phyloP scores from a whole-genome alignment of 2,888 invertebrate species.

The Cerastis rubricosa region DNA sequence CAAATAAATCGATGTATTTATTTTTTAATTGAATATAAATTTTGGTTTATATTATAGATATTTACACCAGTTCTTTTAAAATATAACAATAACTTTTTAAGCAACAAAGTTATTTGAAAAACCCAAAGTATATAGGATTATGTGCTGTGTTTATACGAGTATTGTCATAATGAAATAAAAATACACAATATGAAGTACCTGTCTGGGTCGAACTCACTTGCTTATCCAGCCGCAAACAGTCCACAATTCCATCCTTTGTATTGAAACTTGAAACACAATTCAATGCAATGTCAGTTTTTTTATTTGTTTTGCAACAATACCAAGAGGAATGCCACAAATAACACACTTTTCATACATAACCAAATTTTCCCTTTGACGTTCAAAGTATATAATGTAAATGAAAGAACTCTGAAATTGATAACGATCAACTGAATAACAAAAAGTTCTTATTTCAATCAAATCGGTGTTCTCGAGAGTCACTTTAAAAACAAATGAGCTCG shows the following conservation, averaged over 20 bases:
- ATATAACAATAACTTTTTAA: too few relatives aligned
- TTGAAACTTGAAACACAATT: background rate
- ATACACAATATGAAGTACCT: too few relatives aligned
- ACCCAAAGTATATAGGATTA: too few relatives aligned
- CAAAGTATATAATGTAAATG: slow-evolving; percentile 32
- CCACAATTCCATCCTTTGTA: background rate
- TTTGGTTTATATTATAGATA: too few relatives aligned
- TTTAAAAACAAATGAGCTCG: background rate
- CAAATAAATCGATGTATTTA: too few relatives aligned
- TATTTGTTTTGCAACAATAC: background rate
- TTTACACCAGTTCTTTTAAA: too few relatives aligned
- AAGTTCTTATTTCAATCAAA: slow-evolving; percentile 9
- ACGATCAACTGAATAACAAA: slow-evolving; percentile 32
- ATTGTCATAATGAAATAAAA: background rate
- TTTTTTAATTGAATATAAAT: too few relatives aligned
- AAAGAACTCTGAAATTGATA: slow-evolving; percentile 26
- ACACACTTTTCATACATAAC: slow-evolving; percentile 10
- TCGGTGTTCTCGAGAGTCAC: background rate
- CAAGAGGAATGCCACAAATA: slow-evolving; percentile 19
- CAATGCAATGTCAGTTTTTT: background rate
- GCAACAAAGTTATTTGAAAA: too few relatives aligned
- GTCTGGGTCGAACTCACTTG: background rate
- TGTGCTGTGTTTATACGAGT: too few relatives aligned
- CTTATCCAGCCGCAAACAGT: background rate
- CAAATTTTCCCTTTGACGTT: slow-evolving; percentile 21